Conservation (phyloP, 2,113 vertebrate species). For the Osmerus eperlanus region DNA sequence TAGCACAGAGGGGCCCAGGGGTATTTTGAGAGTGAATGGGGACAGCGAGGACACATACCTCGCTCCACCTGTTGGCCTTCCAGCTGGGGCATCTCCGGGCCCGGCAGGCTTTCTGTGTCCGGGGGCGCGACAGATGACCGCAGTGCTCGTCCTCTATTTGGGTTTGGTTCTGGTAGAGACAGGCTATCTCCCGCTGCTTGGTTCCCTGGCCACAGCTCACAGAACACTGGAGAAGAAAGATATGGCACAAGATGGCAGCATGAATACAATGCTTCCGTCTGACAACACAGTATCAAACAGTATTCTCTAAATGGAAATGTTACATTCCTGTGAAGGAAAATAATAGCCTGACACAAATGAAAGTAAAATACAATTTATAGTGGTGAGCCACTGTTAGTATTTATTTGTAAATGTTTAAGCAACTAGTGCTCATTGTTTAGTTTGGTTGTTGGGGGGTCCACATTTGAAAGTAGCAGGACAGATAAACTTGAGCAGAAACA, state of each 20-base stretch:
- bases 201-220: slow-evolving; percentile 88
- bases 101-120: slow-evolving; percentile 79
- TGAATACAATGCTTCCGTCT: background rate
- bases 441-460: background rate
- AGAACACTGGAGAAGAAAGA: slow-evolving; percentile 78
- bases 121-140: slow-evolving; percentile 77
- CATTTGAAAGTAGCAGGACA: background rate
- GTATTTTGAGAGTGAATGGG: slow-evolving; percentile 23
- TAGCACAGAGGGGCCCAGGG: slow-evolving; percentile 19
- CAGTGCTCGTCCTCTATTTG: slow-evolving; percentile 78
- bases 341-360: too few species aligned
- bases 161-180: slow-evolving; percentile 71
- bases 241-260: background rate
- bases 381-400: too few species aligned
- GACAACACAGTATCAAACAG: background rate
- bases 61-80: slow-evolving; percentile 84
- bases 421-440: too few species aligned
- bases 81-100: slow-evolving; percentile 82
- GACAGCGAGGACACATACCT: slow-evolving; percentile 71
- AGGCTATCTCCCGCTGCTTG: slow-evolving; percentile 82
- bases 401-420: too few species aligned
- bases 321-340: background rate
- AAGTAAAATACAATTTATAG: too few species aligned
- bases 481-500: background rate
- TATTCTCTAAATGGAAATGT: background rate